Percentiles rank a stretch among this genome's conserved stretches.
phyloP scores from a whole-genome alignment of 2,113 vertebrate species.

The Datnioides undecimradiatus region DNA sequence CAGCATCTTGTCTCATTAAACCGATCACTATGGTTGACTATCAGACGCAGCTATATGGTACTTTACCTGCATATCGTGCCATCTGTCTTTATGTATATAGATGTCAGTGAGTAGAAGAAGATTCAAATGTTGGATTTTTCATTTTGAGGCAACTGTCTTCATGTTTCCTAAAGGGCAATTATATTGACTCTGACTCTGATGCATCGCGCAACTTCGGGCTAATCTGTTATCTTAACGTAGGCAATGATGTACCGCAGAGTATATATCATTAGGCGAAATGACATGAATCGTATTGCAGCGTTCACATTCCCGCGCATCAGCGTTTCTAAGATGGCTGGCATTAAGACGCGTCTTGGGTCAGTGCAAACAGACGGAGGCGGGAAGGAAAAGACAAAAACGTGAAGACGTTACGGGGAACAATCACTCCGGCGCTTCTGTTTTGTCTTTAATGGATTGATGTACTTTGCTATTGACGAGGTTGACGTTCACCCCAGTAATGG shows the following conservation, averaged over 20 bases:
- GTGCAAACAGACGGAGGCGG: conserved; percentile 1
- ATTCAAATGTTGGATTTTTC: conserved; percentile 6
- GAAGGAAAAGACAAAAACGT: not conserved
- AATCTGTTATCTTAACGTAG: conserved; percentile 15
- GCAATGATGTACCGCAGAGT: not conserved
- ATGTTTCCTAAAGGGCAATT: conserved; percentile 29
- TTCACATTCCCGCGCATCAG: not conserved
- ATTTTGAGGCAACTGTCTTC: not conserved
- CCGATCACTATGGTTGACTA: not conserved
- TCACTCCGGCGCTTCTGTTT: not conserved
- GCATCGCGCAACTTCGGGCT: not conserved
- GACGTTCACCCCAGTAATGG: conserved; percentile 65
- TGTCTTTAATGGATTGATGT: conserved; percentile 30
- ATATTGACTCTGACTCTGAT: conserved; percentile 23
- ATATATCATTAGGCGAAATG: conserved; percentile 30
- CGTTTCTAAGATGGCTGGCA: conserved; percentile 44
- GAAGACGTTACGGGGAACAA: conserved; percentile 28
- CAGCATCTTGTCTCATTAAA: not conserved
- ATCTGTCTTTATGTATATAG: conserved; percentile 9
- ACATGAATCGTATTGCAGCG: conserved; percentile 39
- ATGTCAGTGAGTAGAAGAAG: conserved; percentile 1
- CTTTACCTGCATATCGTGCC: not conserved
- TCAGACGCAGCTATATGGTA: too few relatives aligned
- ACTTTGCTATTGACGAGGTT: conserved; percentile 64
- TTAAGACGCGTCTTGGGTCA: conserved; percentile 54